Percentiles rank a stretch among this genome's conserved stretches.
These are phyloP conservation scores for Antennarius maculatus DNA, from an alignment of 2,797 vertebrate species.

Conservation along the genomic window DNA sequence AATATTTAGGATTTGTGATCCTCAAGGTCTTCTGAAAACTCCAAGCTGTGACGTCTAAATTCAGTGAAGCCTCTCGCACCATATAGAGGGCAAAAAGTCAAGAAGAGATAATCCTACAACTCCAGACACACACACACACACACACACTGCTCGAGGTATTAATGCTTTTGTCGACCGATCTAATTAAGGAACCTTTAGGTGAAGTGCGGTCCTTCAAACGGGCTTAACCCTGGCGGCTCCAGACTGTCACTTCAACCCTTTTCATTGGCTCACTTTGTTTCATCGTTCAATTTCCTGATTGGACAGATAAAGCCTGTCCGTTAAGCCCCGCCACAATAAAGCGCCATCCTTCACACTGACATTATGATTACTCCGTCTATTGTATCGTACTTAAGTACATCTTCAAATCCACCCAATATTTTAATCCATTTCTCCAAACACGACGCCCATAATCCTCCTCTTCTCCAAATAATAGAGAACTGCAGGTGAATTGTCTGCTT, in stretches of 20 bases:
- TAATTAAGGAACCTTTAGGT: slow-evolving; percentile 67
- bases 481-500: slow-evolving; percentile 41
- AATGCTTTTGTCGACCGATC: slow-evolving; percentile 51
- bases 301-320: slow-evolving; percentile 45
- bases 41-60: slow-evolving; percentile 26
- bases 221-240: slow-evolving; percentile 56
- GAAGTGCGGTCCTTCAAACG: slow-evolving; percentile 60
- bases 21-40: background rate
- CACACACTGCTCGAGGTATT: slow-evolving; percentile 2
- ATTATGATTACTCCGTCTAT: slow-evolving; percentile 54
- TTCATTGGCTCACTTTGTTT: slow-evolving; percentile 56
- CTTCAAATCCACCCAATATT: slow-evolving; percentile 44
- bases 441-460: slow-evolving; percentile 47
- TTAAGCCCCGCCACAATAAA: slow-evolving; percentile 53
- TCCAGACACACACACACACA: slow-evolving; percentile 28
- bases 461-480: slow-evolving; percentile 14
- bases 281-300: slow-evolving; percentile 65
- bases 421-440: slow-evolving; percentile 64
- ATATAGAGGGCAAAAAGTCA: slow-evolving; percentile 45
- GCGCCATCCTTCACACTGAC: slow-evolving; percentile 48
- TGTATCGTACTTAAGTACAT: slow-evolving; percentile 55
- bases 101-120: slow-evolving; percentile 37
- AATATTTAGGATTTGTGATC: background rate
- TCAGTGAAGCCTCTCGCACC: slow-evolving; percentile 12
- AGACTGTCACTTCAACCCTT: slow-evolving; percentile 45